phyloP scores from a whole-genome alignment of 2,888 invertebrate genomes.

The Lithophane leautieri region DNA sequence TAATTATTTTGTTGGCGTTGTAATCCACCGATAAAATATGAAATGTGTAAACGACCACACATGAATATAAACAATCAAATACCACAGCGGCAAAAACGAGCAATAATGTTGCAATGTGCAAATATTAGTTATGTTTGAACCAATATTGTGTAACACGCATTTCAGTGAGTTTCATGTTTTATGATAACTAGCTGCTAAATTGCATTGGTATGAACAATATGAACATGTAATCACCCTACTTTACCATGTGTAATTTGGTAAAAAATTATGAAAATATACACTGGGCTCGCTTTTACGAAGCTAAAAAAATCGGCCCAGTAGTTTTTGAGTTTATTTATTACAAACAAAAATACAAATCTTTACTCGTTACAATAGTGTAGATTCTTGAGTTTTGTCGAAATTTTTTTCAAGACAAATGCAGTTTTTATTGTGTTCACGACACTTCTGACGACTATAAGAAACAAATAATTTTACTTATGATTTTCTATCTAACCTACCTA shows the following conservation, averaged over 20 bases:
- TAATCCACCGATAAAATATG: not conserved
- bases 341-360: too few relatives aligned
- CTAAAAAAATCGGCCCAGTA: too few relatives aligned
- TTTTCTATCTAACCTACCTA: not conserved
- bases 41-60: constrained; percentile 10
- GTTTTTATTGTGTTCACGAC: too few relatives aligned
- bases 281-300: too few relatives aligned
- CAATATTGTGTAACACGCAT: constrained; percentile 13
- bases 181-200: constrained; percentile 2
- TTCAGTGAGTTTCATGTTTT: constrained; percentile 24
- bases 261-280: too few relatives aligned
- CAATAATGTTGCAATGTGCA: constrained; percentile 40
- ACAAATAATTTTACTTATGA: too few relatives aligned
- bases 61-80: constrained; percentile 10
- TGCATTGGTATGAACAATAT: not conserved
- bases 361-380: too few relatives aligned
- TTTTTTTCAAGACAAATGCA: too few relatives aligned
- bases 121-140: constrained; percentile 34
- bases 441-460: too few relatives aligned
- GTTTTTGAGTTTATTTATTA: too few relatives aligned
- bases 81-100: constrained; percentile 36
- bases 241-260: not conserved
- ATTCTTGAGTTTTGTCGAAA: too few relatives aligned
- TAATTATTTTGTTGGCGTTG: not conserved
- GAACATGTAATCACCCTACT: not conserved